A percentile compares a stretch with the other conserved stretches of the same genome.
phyloP scores from a whole-genome alignment of 2,888 invertebrate species.

The Epinotia brunnichana region DNA sequence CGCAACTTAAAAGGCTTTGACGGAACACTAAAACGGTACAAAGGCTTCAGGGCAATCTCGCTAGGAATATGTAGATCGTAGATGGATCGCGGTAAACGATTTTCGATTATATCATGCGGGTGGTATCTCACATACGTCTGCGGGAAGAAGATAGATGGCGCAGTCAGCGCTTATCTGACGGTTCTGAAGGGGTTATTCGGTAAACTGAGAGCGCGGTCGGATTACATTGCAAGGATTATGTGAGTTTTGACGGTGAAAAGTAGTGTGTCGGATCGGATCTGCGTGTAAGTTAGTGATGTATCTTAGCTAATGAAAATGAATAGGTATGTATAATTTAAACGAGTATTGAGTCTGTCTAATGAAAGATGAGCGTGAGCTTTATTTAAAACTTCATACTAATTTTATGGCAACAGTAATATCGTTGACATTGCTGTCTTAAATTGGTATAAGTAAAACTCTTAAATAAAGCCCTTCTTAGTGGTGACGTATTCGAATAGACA shows the following conservation, averaged over 20 bases:
- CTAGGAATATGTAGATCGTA: slow-evolving; percentile 52
- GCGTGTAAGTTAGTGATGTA: neutral
- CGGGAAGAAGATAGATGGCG: slow-evolving; percentile 63
- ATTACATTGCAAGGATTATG: slow-evolving; percentile 30
- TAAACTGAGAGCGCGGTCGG: slow-evolving; percentile 20
- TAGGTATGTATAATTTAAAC: neutral
- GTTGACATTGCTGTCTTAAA: too few relatives aligned
- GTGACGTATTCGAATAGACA: too few relatives aligned
- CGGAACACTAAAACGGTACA: slow-evolving; percentile 54
- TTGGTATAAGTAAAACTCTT: too few relatives aligned
- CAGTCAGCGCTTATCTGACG: slow-evolving; percentile 74
- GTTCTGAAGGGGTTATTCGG: slow-evolving; percentile 46
- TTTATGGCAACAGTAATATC: too few relatives aligned
- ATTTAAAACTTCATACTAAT: too few relatives aligned
- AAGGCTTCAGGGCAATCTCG: slow-evolving; percentile 63
- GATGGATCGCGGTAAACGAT: slow-evolving; percentile 53
- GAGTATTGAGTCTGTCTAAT: neutral
- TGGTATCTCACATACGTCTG: slow-evolving; percentile 43
- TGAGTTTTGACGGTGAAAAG: slow-evolving; percentile 22
- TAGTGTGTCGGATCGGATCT: neutral
- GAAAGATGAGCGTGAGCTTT: too few relatives aligned
- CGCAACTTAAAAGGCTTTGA: neutral
- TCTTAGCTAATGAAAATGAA: neutral
- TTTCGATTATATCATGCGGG: slow-evolving; percentile 60
- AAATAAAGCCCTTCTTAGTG: too few relatives aligned